These are phyloP conservation scores for Sarcophaga bullata DNA, from an alignment of 1,140 invertebrate genomes.

Conservation along the genomic window DNA sequence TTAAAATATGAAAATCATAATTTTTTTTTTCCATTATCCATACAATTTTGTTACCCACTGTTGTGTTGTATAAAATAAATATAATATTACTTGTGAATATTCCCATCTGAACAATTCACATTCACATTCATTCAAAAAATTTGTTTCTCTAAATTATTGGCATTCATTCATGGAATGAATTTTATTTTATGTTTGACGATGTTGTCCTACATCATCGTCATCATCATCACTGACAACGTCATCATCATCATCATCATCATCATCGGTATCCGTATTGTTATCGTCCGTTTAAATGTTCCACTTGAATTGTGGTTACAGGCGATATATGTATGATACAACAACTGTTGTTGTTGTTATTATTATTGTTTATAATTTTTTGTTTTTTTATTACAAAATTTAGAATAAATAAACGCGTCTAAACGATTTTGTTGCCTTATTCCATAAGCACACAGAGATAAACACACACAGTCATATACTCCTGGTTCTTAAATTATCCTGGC, in stretches of 20 bases:
- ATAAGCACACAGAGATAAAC: too few relatives aligned
- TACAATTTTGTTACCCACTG: not conserved
- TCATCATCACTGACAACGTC: too few relatives aligned
- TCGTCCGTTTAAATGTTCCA: slow-evolving; percentile 4
- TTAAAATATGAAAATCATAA: not conserved
- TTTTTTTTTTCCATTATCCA: not conserved
- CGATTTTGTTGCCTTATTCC: too few relatives aligned
- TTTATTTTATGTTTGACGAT: too few relatives aligned
- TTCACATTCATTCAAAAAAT: not conserved
- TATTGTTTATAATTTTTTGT: too few relatives aligned
- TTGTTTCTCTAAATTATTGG: not conserved
- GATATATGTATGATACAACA: not conserved
- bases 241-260: too few relatives aligned
- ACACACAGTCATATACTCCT: too few relatives aligned
- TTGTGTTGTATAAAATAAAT: not conserved
- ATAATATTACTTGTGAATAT: not conserved
- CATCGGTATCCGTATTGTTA: not conserved
- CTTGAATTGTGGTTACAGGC: slow-evolving; percentile 21
- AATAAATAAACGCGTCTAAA: too few relatives aligned
- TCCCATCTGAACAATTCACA: not conserved
- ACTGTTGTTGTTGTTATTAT: not conserved
- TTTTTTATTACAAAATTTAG: too few relatives aligned
- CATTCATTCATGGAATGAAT: too few relatives aligned
- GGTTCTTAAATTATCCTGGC: too few relatives aligned
- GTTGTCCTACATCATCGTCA: too few relatives aligned